These are phyloP conservation scores for Chelidonichthys spinosus DNA, from an alignment of 2,797 vertebrate genomes.

Conservation along the genomic window DNA sequence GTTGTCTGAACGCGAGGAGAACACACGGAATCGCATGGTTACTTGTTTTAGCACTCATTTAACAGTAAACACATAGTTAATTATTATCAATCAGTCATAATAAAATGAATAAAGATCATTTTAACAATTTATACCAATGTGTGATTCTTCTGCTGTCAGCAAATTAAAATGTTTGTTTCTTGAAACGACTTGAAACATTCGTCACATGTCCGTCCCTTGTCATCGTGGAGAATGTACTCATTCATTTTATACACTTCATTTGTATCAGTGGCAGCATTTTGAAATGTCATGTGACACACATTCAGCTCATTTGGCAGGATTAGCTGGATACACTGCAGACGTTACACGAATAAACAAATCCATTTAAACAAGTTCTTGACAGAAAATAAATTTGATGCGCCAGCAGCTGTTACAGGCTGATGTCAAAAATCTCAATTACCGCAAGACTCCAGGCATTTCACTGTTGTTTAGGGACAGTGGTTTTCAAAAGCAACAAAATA, in stretches of 20 bases:
- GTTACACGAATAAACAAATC: slow-evolving; percentile 11
- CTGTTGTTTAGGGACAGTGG: background rate
- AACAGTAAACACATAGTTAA: background rate
- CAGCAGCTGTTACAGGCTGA: slow-evolving; percentile 21
- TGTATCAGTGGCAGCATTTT: background rate
- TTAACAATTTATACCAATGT: background rate
- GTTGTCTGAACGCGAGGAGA: slow-evolving; percentile 74
- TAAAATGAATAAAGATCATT: background rate
- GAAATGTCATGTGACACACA: background rate
- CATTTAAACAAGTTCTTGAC: slow-evolving; percentile 1
- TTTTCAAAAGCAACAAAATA: slow-evolving; percentile 6
- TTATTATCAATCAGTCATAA: background rate
- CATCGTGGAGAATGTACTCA: background rate
- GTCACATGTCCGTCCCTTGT: background rate
- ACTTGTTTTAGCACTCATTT: background rate
- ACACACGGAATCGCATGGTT: background rate
- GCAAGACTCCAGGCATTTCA: background rate
- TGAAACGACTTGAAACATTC: slow-evolving; percentile 1
- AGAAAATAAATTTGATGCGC: slow-evolving; percentile 10
- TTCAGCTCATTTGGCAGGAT: slow-evolving; percentile 19
- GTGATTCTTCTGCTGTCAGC: background rate
- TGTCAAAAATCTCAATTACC: slow-evolving; percentile 1
- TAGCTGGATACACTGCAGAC: slow-evolving; percentile 7
- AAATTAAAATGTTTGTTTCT: background rate
- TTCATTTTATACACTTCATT: background rate